Evolutionary conservation across 2,797 vertebrate species (phyloP).

Genomic region (Notolepis coatsorum): DNA sequence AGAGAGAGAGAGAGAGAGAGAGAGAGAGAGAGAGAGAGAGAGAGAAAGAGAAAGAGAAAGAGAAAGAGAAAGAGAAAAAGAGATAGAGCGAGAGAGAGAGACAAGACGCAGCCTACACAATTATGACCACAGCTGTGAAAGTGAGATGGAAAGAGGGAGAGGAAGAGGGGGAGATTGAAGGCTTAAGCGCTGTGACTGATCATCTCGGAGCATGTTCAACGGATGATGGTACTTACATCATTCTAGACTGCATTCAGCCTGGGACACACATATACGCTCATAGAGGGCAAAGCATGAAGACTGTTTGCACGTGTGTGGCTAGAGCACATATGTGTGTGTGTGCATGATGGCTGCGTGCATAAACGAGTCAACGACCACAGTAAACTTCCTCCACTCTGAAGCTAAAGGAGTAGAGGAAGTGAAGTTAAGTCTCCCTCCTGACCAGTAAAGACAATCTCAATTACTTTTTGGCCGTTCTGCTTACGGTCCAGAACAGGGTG

Average conservation of each 20-base stretch:
- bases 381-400: too few species aligned
- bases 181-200: conserved; percentile 52
- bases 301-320: conserved; percentile 5
- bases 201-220: conserved; percentile 42
- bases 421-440: too few species aligned
- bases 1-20: background rate
- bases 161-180: conserved; percentile 40
- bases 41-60: background rate
- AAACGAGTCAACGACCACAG: too few species aligned
- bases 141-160: background rate
- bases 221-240: conserved; percentile 59
- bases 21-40: background rate
- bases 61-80: background rate
- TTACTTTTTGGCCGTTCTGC: too few species aligned
- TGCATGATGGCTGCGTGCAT: too few species aligned
- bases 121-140: background rate
- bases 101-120: background rate
- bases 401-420: too few species aligned
- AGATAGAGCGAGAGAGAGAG: background rate
- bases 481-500: too few species aligned
- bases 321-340: conserved; percentile 3
- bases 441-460: too few species aligned
- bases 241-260: conserved; percentile 46
- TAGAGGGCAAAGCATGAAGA: background rate
- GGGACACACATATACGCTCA: background rate